Evolutionary conservation across 2,797 vertebrate genomes (phyloP).

Genomic region (Schizopygopsis pylzovi): DNA sequence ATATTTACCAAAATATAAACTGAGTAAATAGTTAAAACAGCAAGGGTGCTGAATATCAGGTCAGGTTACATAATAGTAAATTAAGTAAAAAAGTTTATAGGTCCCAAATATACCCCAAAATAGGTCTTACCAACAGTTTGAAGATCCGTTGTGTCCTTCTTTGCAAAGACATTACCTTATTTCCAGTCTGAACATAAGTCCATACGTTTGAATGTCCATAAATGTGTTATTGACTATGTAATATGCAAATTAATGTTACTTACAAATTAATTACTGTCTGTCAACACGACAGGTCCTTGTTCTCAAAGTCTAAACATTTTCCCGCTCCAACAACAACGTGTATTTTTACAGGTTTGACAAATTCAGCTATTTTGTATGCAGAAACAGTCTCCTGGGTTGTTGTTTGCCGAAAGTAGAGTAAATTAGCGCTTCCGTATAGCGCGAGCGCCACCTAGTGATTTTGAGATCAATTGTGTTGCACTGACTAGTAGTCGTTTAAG

Average conservation of each 20-base stretch:
- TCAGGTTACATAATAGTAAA: too few relatives aligned
- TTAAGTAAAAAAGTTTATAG: too few relatives aligned
- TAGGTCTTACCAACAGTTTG: neutral
- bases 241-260: too few relatives aligned
- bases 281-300: too few relatives aligned
- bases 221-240: too few relatives aligned
- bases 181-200: neutral
- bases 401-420: too few relatives aligned
- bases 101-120: too few relatives aligned
- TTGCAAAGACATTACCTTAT: neutral
- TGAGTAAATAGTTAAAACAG: neutral
- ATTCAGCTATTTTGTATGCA: neutral
- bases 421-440: neutral
- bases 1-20: neutral
- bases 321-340: neutral
- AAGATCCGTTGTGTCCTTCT: neutral
- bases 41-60: neutral
- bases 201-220: neutral
- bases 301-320: too few relatives aligned
- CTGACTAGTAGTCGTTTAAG: too few relatives aligned
- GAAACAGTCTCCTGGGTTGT: too few relatives aligned
- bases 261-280: too few relatives aligned
- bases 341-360: neutral
- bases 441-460: conserved; percentile 10
- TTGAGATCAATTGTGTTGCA: neutral